Percentiles rank a stretch among this genome's conserved stretches.
These are phyloP conservation scores for Poeciliopsis turneri DNA, from an alignment of 2,797 vertebrate species.

Conservation along the genomic window DNA sequence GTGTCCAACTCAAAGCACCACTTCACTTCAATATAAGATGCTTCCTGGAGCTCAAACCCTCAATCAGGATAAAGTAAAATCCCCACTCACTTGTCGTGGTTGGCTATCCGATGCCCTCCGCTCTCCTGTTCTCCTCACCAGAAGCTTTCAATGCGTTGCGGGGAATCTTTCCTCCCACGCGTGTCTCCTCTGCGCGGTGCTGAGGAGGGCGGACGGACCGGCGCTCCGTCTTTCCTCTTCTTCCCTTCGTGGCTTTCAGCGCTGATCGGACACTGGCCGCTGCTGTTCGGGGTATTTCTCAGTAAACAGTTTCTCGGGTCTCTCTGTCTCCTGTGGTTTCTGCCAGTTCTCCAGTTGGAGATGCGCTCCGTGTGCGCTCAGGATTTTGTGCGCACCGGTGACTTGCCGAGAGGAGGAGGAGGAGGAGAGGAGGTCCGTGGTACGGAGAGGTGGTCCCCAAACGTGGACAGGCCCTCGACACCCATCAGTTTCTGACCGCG, in stretches of 20 bases:
- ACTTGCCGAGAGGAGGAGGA: constrained; percentile 38
- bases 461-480: not conserved
- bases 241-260: constrained; percentile 28
- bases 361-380: constrained; percentile 34
- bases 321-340: not conserved
- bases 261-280: constrained; percentile 14
- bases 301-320: constrained; percentile 7
- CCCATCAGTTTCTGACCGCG: not conserved
- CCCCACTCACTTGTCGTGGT: constrained; percentile 62
- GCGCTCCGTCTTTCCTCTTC: constrained; percentile 59
- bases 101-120: constrained; percentile 74
- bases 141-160: constrained; percentile 61
- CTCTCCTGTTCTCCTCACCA: constrained; percentile 77
- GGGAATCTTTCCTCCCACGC: constrained; percentile 71
- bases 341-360: constrained; percentile 11
- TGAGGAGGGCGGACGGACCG: constrained; percentile 38
- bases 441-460: constrained; percentile 32
- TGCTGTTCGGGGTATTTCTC: not conserved
- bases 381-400: constrained; percentile 53
- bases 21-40: not conserved
- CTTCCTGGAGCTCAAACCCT: not conserved
- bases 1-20: not conserved
- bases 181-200: constrained; percentile 28
- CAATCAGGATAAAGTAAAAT: not conserved
- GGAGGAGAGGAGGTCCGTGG: constrained; percentile 34